Conservation (phyloP, 2,797 vertebrate genomes). For the Garrulus glandarius region DNA sequence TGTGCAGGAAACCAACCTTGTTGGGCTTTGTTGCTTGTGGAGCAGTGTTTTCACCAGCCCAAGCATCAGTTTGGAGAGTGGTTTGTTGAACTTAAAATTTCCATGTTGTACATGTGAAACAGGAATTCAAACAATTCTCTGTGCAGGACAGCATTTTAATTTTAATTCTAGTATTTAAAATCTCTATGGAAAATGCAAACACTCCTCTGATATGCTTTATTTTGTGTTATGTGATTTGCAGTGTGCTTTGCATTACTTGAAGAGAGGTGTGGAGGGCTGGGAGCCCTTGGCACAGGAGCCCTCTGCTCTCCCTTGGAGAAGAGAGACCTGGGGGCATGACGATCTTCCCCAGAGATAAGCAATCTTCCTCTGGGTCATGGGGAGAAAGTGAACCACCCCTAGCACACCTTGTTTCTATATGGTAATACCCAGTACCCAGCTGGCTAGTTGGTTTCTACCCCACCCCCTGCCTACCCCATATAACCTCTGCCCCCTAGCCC, state of each 20-base stretch:
- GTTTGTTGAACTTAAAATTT: neutral
- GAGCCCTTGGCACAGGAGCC: too few species aligned
- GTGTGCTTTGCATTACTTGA: neutral
- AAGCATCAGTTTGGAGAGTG: neutral
- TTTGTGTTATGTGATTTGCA: neutral
- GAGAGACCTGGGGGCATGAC: too few species aligned
- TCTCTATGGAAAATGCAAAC: neutral
- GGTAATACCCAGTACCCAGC: too few species aligned
- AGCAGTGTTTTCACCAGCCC: neutral
- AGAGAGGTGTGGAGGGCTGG: neutral
- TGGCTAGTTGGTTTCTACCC: too few species aligned
- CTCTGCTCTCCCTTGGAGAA: too few species aligned
- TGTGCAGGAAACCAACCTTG: neutral
- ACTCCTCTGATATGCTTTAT: neutral
- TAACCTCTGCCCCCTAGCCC: too few species aligned
- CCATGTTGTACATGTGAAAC: accelerated
- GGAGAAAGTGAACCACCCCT: too few species aligned
- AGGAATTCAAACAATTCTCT: neutral
- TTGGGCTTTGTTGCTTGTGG: neutral
- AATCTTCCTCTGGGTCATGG: too few species aligned
- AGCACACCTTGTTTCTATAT: too few species aligned
- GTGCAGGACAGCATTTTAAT: neutral
- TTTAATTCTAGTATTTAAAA: neutral
- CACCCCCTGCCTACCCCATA: too few species aligned
- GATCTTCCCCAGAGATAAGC: too few species aligned